phyloP scores from a whole-genome alignment of 1,140 invertebrate genomes.

The Notospermus geniculatus region DNA sequence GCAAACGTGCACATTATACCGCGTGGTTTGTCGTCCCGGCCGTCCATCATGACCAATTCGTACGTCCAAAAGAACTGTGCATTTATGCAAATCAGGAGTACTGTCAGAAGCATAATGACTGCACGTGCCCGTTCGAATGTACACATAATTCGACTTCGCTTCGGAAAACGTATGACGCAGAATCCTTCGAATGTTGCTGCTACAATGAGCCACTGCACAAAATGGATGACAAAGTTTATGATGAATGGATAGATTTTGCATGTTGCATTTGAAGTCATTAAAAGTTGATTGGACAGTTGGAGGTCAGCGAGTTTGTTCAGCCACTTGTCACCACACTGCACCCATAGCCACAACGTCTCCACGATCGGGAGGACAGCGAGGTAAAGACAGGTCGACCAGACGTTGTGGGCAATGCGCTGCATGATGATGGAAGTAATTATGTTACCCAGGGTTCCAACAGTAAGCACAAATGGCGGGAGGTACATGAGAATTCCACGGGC shows the following conservation, averaged over 20 bases:
- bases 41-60: constrained; percentile 30
- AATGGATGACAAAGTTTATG: constrained; percentile 36
- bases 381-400: constrained; percentile 52
- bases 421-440: constrained; percentile 34
- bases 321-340: constrained; percentile 49
- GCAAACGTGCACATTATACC: constrained; percentile 20
- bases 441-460: constrained; percentile 46
- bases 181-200: constrained; percentile 44
- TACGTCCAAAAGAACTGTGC: constrained; percentile 54
- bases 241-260: constrained; percentile 51
- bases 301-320: constrained; percentile 18
- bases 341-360: constrained; percentile 41
- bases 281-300: constrained; percentile 32
- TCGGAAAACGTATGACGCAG: constrained; percentile 40
- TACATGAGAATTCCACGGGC: constrained; percentile 23
- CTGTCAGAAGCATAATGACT: constrained; percentile 42
- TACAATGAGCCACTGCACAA: constrained; percentile 48
- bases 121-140: constrained; percentile 42
- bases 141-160: constrained; percentile 42
- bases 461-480: constrained; percentile 39
- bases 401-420: constrained; percentile 34
- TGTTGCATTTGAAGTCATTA: constrained; percentile 39
- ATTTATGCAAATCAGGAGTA: constrained; percentile 48
- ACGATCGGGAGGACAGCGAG: constrained; percentile 37
- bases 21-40: constrained; percentile 5